Evolutionary conservation across 2,113 vertebrate species (phyloP).

Genomic region (Rallus limicola): DNA sequence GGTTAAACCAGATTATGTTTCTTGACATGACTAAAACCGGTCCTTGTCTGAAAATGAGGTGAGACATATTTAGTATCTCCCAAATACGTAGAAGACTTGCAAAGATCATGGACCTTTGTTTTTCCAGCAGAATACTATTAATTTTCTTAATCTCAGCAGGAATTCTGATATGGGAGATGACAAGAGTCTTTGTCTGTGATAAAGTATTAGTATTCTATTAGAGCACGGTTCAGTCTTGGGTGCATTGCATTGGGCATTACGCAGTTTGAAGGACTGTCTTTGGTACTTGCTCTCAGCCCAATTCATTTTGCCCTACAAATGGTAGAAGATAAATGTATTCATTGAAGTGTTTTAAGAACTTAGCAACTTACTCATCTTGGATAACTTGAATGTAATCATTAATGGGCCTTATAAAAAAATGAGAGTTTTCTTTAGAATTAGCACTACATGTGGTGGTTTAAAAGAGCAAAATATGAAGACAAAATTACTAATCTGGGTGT

Average conservation of each 20-base stretch:
- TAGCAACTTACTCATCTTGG: background rate
- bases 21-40: background rate
- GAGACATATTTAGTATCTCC: background rate
- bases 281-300: background rate
- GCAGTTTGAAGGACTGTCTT: background rate
- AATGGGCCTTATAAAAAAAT: background rate
- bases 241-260: background rate
- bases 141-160: background rate
- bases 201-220: background rate
- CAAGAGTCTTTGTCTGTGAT: background rate
- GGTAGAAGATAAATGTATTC: background rate
- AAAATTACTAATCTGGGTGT: background rate
- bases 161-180: background rate
- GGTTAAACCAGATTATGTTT: background rate
- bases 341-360: background rate
- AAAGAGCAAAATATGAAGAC: background rate
- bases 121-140: background rate
- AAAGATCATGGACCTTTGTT: background rate
- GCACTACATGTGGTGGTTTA: background rate
- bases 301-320: background rate
- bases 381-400: background rate
- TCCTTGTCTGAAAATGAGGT: background rate
- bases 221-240: background rate
- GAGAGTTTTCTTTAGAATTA: background rate
- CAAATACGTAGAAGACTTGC: background rate